Evolutionary conservation across 2,797 vertebrate species (phyloP).

Genomic region (Ibycter americanus): DNA sequence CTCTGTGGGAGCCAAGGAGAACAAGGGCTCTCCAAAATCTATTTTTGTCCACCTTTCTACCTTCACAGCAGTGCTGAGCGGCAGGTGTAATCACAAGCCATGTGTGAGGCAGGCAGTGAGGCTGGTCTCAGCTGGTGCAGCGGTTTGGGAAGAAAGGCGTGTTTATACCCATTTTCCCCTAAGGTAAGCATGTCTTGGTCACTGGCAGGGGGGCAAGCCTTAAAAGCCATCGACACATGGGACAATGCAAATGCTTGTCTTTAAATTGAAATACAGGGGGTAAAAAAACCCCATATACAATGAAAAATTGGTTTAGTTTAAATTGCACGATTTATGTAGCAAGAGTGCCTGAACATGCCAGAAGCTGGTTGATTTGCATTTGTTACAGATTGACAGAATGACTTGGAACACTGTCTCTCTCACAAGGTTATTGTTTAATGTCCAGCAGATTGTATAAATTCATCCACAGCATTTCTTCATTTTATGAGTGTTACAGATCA

Average conservation of each 20-base stretch:
- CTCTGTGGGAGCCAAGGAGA: background rate
- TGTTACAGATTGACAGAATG: background rate
- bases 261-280: background rate
- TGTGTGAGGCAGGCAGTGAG: fast-evolving
- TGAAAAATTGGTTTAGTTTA: background rate
- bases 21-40: background rate
- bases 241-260: background rate
- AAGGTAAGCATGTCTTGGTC: background rate
- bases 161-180: background rate
- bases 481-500: background rate
- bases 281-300: background rate
- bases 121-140: background rate
- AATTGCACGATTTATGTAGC: background rate
- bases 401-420: background rate
- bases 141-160: background rate
- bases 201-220: background rate
- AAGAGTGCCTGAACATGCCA: background rate
- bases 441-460: background rate
- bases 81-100: fast-evolving
- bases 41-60: background rate
- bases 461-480: fast-evolving
- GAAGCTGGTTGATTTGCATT: background rate
- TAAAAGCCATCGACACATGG: background rate
- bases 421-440: background rate
- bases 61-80: fast-evolving